Conservation (phyloP, 2,113 vertebrate genomes). For the Suncus etruscus region DNA sequence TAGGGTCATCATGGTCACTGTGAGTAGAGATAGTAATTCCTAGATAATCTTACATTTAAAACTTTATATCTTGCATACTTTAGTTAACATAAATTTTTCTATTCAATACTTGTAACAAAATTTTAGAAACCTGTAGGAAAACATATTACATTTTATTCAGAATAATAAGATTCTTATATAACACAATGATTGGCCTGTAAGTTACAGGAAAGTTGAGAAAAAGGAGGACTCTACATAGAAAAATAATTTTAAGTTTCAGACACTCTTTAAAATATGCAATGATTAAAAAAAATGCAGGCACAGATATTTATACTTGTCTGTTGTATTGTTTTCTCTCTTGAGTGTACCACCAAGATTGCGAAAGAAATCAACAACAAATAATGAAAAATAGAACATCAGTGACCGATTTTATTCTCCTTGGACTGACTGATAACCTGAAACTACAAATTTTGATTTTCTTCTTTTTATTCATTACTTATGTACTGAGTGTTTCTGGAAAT, state of each 20-base stretch:
- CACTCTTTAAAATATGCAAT: not conserved
- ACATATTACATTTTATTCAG: not conserved
- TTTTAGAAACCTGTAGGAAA: too few relatives aligned
- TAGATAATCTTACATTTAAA: too few relatives aligned
- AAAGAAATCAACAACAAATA: not conserved
- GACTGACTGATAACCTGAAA: conserved; percentile 55
- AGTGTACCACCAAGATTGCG: conserved; percentile 7
- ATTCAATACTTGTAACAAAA: not conserved
- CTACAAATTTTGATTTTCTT: conserved; percentile 50
- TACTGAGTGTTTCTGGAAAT: conserved; percentile 66
- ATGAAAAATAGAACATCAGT: conserved; percentile 59
- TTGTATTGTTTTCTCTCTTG: not conserved
- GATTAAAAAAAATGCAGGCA: not conserved
- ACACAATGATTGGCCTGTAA: not conserved
- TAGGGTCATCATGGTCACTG: too few relatives aligned
- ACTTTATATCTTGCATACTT: too few relatives aligned
- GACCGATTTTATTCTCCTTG: conserved; percentile 68
- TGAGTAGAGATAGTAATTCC: too few relatives aligned
- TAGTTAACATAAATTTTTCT: not conserved
- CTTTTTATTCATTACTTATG: conserved; percentile 49
- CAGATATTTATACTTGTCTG: not conserved
- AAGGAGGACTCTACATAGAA: not conserved
- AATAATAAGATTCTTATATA: not conserved
- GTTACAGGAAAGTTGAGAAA: not conserved
- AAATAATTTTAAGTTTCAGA: not conserved